Conservation (phyloP, 2,113 vertebrate genomes). For the Vireo altiloquus region DNA sequence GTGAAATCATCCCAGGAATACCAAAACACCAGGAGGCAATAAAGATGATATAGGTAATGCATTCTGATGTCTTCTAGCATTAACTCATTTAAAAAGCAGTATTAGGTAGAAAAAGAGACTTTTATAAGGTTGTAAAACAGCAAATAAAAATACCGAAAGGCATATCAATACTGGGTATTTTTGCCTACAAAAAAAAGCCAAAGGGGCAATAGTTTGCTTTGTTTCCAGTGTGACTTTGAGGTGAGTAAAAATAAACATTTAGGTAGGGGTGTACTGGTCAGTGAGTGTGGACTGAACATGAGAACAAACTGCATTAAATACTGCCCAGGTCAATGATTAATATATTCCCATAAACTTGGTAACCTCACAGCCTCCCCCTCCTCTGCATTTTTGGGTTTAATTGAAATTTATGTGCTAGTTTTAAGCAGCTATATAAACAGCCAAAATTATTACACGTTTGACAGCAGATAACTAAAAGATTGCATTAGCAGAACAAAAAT, state of each 20-base stretch:
- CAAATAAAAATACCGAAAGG: constrained; percentile 1
- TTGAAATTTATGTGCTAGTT: constrained; percentile 35
- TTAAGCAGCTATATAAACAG: constrained; percentile 8
- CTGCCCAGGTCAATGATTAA: constrained; percentile 17
- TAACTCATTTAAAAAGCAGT: constrained; percentile 39
- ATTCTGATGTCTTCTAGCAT: constrained; percentile 35
- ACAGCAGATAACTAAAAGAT: not conserved
- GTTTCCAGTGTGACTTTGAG: not conserved
- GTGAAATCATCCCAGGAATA: constrained; percentile 30
- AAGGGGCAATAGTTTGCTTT: not conserved
- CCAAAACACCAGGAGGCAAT: constrained; percentile 21
- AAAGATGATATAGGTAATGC: constrained; percentile 41
- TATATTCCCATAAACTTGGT: constrained; percentile 2
- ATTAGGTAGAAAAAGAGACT: constrained; percentile 11
- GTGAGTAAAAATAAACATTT: not conserved
- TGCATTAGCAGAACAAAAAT: not conserved
- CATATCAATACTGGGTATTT: not conserved
- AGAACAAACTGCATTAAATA: not conserved
- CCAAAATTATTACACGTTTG: not conserved
- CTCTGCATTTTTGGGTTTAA: constrained; percentile 33
- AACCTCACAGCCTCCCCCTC: not conserved
- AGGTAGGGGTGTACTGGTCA: not conserved
- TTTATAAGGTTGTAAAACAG: constrained; percentile 35
- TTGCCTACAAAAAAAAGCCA: not conserved
- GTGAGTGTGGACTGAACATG: not conserved